phyloP scores from a whole-genome alignment of 2,113 vertebrate genomes.

The Gorsachius goisagi region DNA sequence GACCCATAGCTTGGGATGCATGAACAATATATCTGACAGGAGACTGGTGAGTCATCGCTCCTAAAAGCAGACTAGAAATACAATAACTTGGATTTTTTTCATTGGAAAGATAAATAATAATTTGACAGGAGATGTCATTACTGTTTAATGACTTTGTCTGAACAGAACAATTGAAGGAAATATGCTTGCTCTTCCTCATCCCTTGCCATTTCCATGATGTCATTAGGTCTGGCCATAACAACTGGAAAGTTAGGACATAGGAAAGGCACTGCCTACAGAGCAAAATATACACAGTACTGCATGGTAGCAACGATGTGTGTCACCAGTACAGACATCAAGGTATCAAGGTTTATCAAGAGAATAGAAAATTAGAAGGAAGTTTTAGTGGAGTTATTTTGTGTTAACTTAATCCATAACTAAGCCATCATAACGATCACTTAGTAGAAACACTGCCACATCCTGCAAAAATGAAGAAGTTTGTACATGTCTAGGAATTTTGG shows the following conservation, averaged over 20 bases:
- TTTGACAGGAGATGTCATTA: conserved; percentile 59
- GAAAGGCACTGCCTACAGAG: neutral
- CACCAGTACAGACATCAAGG: neutral
- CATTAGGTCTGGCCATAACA: conserved; percentile 40
- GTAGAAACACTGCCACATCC: neutral
- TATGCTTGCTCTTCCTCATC: conserved; percentile 45
- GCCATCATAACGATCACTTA: neutral
- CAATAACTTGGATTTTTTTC: neutral
- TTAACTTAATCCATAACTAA: neutral
- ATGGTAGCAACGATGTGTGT: rapidly evolving
- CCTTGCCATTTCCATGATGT: conserved; percentile 54
- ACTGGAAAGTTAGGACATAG: conserved; percentile 16
- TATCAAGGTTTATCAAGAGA: neutral
- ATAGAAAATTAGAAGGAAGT: neutral
- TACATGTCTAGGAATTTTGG: neutral
- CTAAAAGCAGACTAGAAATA: neutral
- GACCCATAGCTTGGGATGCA: neutral
- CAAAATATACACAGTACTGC: neutral
- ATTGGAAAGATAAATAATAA: conserved; percentile 30
- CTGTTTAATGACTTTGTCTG: conserved; percentile 48
- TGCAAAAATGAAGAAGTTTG: neutral
- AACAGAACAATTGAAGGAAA: conserved; percentile 63
- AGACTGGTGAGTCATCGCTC: neutral
- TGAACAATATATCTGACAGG: neutral
- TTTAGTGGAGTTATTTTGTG: neutral